phyloP scores from a whole-genome alignment of 2,797 vertebrate species.

The Eulemur albifrons region DNA sequence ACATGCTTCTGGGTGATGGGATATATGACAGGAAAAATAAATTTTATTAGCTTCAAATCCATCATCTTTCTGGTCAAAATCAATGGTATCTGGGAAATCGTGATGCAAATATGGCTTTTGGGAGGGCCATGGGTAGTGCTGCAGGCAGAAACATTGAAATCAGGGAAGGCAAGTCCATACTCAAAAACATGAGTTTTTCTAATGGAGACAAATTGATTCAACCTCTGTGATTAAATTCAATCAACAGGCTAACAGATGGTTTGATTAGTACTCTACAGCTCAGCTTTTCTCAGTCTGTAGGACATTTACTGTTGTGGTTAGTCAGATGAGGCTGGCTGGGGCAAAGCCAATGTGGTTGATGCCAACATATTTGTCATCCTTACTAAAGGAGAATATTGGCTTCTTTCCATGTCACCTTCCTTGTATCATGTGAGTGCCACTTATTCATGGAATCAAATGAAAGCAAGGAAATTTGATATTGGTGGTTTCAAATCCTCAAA shows the following conservation, averaged over 20 bases:
- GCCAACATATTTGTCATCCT: background rate
- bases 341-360: background rate
- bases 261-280: background rate
- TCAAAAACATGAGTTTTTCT: background rate
- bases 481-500: background rate
- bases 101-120: background rate
- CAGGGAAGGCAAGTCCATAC: background rate
- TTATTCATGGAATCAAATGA: background rate
- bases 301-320: background rate
- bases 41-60: background rate
- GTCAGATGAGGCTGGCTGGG: background rate
- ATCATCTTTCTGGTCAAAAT: background rate
- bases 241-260: background rate
- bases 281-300: background rate
- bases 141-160: background rate
- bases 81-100: background rate
- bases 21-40: background rate
- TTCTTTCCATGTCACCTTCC: background rate
- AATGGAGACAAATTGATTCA: background rate
- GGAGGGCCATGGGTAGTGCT: background rate
- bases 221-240: background rate
- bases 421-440: background rate
- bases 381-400: background rate
- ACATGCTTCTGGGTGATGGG: background rate
- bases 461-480: background rate